Percentiles rank a stretch among this genome's conserved stretches.
phyloP scores from a whole-genome alignment of 2,113 vertebrate genomes.

The Vidua macroura region DNA sequence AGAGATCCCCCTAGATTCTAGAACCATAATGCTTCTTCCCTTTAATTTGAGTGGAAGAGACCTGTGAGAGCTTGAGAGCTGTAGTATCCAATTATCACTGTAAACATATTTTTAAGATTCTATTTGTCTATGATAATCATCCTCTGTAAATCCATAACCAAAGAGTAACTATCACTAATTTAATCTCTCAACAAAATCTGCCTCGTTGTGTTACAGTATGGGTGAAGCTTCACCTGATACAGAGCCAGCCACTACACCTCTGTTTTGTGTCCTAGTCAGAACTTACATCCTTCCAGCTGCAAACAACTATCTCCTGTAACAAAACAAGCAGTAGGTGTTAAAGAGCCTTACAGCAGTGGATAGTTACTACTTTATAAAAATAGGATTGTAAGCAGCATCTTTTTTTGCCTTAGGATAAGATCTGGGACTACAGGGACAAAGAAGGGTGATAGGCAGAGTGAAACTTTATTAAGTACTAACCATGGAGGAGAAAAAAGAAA shows the following conservation, averaged over 20 bases:
- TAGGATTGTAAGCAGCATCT: background rate
- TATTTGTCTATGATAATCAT: background rate
- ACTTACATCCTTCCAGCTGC: background rate
- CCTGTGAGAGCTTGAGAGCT: background rate
- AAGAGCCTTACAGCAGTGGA: background rate
- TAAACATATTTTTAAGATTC: background rate
- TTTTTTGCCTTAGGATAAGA: background rate
- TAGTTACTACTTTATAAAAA: background rate
- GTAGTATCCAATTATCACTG: background rate
- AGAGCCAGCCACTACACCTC: background rate
- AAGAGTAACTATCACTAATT: background rate
- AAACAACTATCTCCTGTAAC: background rate
- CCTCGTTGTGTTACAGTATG: fast-evolving
- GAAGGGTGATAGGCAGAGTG: background rate
- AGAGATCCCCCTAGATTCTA: background rate
- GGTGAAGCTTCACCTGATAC: background rate
- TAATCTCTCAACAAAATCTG: background rate
- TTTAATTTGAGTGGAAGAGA: background rate
- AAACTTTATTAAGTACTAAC: background rate
- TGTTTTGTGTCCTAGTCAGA: background rate
- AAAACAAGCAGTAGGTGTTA: background rate
- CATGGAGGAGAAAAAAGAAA: background rate
- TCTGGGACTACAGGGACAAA: background rate
- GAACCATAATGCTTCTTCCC: background rate
- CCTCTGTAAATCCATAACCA: background rate